Base-by-base conservation (phyloP, 2,797 vertebrate species). In the Phoxinus dragarum region DNA sequence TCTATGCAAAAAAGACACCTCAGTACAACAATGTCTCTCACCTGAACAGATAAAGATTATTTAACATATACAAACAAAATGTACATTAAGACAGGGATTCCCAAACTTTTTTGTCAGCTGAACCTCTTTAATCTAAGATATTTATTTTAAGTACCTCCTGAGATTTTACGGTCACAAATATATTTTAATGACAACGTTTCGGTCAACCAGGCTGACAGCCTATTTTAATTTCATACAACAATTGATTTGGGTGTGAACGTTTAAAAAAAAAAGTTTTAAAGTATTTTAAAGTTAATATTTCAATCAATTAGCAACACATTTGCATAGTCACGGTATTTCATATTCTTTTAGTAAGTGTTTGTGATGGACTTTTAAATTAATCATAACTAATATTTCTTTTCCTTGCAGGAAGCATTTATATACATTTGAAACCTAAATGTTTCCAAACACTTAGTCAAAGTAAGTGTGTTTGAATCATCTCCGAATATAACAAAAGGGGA, bases 1-100 rank as follows among this genome's bases (percentile, higher is more conserved):
- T 89, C 97, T 97, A 88, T 66, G 54, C 61, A 64, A 14, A 56
- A 66, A 84, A 47, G 1, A 23, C 31, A 83, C 44, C 14, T 23
- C 49, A 56, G 23, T 36, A 79, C n/a, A 21, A 36, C 54, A 61
- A n/a, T n/a, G 17, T n/a, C 19, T 82, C 40, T 64, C 31, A 34
- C 12, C n/a, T 44, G 0, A 49, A 23, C 12, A 49, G 27, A 67
- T 10, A 67, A 76, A 76, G 42, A 36, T 74, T 42, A 44, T 59
- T 81, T 38, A 42, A 40, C n/a, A 23, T 34, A 14, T 23, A 23
- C 38, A 82, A 36, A 12, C 54, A 82, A 34, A 74, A 75, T 61
- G 31, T 42, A 12, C 14, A 78, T 42, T 78, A 31, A 61, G 14
- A 34, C 14, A 44, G 16, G 4, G 14, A 42, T 19, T 73, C 44